Conservation (phyloP, 2,113 vertebrate species). For the Castor canadensis region DNA sequence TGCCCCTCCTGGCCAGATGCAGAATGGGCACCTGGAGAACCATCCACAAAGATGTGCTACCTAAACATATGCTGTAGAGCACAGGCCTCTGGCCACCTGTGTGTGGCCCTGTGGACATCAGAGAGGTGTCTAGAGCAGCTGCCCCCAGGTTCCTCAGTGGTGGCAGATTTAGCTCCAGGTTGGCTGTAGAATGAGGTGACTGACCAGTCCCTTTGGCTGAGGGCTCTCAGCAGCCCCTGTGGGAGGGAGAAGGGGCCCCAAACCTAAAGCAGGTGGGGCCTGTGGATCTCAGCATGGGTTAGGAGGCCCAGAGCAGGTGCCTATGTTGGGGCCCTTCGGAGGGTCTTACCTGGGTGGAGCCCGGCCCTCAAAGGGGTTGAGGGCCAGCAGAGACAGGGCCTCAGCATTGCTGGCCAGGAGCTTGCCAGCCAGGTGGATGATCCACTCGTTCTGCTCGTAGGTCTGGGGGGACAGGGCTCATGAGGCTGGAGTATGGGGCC, state of each 20-base stretch:
- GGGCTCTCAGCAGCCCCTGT: no score
- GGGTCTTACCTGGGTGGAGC: constrained; percentile 87
- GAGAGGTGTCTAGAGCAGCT: not conserved
- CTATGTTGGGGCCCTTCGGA: no score
- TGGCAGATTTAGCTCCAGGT: not conserved
- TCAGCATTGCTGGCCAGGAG: constrained; percentile 91
- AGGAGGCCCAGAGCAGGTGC: no score
- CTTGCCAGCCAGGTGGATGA: constrained; percentile 94
- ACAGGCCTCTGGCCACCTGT: not conserved
- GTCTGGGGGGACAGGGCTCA: constrained; percentile 84
- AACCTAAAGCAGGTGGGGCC: not conserved
- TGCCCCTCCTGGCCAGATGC: no score
- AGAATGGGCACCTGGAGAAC: not conserved
- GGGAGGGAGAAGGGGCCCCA: no score
- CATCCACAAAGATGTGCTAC: not conserved
- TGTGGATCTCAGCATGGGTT: not conserved
- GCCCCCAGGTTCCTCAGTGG: not conserved
- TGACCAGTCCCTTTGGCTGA: not conserved
- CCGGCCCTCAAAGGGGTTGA: constrained; percentile 90
- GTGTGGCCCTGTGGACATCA: not conserved
- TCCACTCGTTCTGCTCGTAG: constrained; percentile 97
- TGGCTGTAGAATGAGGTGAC: not conserved
- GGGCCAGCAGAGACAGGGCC: constrained; percentile 88
- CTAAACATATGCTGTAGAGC: not conserved
- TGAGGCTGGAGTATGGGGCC: not conserved